A percentile compares a stretch with the other conserved stretches of the same genome.
Evolutionary conservation across 2,113 vertebrate genomes (phyloP).

Genomic region (Balaenoptera acutorostrata): DNA sequence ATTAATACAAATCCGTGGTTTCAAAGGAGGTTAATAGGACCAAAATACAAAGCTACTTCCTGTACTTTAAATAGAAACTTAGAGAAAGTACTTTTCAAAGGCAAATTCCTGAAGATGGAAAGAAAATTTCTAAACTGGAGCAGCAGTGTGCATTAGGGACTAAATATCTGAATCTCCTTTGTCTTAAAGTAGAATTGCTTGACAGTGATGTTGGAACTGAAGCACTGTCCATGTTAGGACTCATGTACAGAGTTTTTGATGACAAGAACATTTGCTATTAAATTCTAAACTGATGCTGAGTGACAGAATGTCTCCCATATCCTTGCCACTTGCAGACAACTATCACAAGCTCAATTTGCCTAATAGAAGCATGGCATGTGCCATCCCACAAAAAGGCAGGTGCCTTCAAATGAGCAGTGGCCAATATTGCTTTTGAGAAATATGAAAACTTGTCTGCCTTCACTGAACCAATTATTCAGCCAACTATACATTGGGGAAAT

Average conservation of each 20-base stretch:
- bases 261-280: not conserved
- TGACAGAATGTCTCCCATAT: not conserved
- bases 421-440: slow-evolving; percentile 40
- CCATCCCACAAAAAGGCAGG: not conserved
- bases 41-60: not conserved
- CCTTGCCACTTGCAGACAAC: not conserved
- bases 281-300: slow-evolving; percentile 36
- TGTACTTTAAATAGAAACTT: not conserved
- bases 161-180: not conserved
- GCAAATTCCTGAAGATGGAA: not conserved
- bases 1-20: not conserved
- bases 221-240: not conserved
- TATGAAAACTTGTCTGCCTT: slow-evolving; percentile 39
- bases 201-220: not conserved
- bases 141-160: not conserved
- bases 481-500: slow-evolving; percentile 61
- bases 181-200: not conserved
- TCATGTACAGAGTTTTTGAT: not conserved
- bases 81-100: not conserved
- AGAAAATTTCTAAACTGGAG: not conserved
- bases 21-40: not conserved
- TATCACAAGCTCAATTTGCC: not conserved
- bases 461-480: not conserved
- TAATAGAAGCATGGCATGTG: not conserved
- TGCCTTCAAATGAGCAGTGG: not conserved